phyloP scores from a whole-genome alignment of 92 coral and sea anemone species.

The Montipora capitata region DNA sequence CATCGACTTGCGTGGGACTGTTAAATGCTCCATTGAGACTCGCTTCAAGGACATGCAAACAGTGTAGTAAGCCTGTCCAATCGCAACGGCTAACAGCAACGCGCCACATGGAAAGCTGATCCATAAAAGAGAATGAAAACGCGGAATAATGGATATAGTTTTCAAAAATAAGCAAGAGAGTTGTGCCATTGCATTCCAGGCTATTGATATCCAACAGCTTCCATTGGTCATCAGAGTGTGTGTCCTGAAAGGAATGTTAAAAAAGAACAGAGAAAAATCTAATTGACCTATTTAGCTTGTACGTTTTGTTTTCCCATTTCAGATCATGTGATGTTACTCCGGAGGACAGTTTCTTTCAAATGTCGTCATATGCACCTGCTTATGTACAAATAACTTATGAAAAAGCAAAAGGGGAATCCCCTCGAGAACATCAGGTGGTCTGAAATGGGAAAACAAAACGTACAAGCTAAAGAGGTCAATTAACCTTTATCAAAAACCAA shows the following conservation, averaged over 20 bases:
- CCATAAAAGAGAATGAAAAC: slow-evolving; percentile 89
- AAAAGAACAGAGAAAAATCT: no score
- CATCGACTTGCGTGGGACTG: slow-evolving; percentile 83
- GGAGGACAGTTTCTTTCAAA: no score
- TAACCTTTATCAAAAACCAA: no score
- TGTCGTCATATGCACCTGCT: no score
- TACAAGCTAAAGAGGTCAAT: no score
- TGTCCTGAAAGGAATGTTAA: not conserved
- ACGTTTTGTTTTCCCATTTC: no score
- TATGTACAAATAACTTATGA: no score
- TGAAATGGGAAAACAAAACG: no score
- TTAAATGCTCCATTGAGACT: slow-evolving; percentile 84
- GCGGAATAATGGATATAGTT: slow-evolving; percentile 92
- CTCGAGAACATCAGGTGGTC: no score
- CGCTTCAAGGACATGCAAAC: slow-evolving; percentile 84
- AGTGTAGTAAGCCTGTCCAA: slow-evolving; percentile 92
- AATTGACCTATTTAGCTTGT: no score
- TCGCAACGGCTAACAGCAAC: slow-evolving; percentile 78
- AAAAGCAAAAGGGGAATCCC: no score
- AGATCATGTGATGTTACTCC: no score
- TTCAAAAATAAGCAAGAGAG: slow-evolving; percentile 87
- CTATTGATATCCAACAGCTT: slow-evolving; percentile 39
- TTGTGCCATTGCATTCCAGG: slow-evolving; percentile 95
- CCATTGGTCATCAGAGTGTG: slow-evolving; percentile 17
- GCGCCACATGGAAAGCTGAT: slow-evolving; percentile 94